A percentile compares a stretch with the other conserved stretches of the same genome.
Conservation (phyloP, 1,140 invertebrate species). For the Diploscapter pachys region DNA sequence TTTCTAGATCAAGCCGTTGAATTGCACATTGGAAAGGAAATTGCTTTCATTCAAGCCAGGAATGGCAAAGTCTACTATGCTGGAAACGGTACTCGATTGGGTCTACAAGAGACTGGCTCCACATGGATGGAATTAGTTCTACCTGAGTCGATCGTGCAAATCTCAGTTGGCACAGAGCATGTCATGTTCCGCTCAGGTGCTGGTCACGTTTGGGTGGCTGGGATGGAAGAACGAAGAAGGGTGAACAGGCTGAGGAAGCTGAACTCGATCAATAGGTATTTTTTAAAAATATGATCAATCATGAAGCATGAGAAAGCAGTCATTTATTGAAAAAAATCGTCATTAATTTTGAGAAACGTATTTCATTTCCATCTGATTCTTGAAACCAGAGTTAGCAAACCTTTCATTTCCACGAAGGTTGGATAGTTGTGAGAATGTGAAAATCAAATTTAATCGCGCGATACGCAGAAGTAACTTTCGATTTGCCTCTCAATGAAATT, state of each 20-base stretch:
- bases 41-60: slow-evolving; percentile 51
- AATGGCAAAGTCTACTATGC: slow-evolving; percentile 54
- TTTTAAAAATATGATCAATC: slow-evolving; percentile 5
- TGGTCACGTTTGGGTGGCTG: slow-evolving; percentile 49
- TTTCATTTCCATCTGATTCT: not conserved
- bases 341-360: not conserved
- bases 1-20: slow-evolving; percentile 42
- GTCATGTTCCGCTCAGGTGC: slow-evolving; percentile 51
- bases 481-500: too few species aligned
- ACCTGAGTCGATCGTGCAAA: slow-evolving; percentile 46
- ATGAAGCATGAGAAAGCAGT: too few species aligned
- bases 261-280: slow-evolving; percentile 45
- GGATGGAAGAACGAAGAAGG: slow-evolving; percentile 29
- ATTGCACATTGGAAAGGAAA: slow-evolving; percentile 45
- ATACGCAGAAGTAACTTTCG: too few species aligned
- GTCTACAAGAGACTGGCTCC: slow-evolving; percentile 39
- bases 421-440: too few species aligned
- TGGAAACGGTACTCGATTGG: slow-evolving; percentile 46
- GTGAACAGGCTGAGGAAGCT: slow-evolving; percentile 38
- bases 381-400: too few species aligned
- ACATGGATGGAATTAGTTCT: slow-evolving; percentile 48
- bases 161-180: slow-evolving; percentile 40
- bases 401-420: not conserved
- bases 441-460: too few species aligned
- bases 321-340: too few species aligned